A percentile compares a stretch with the other conserved stretches of the same genome.
Evolutionary conservation across 2,797 vertebrate species (phyloP).

Genomic region (Hipposideros larvatus): DNA sequence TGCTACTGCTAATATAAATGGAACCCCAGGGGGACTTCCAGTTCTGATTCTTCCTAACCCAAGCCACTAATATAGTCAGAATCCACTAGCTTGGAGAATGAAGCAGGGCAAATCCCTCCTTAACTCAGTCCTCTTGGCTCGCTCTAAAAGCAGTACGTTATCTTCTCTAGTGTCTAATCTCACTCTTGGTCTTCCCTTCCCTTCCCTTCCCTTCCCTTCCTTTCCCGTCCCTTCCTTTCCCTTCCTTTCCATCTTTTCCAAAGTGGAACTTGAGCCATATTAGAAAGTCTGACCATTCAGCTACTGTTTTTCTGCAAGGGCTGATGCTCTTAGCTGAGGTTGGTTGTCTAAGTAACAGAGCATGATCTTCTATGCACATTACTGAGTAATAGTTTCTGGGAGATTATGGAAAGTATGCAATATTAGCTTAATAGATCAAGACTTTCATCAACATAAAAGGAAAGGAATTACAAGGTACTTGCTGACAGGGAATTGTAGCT

Average conservation of each 20-base stretch:
- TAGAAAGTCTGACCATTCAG: background rate
- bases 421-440: constrained; percentile 77
- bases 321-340: constrained; percentile 63
- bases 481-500: constrained; percentile 73
- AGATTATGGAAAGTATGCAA: constrained; percentile 63
- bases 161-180: background rate
- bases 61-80: constrained; percentile 30
- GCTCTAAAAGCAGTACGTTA: background rate
- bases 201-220: too few species aligned
- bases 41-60: constrained; percentile 9
- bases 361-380: constrained; percentile 2
- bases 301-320: constrained; percentile 47
- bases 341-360: constrained; percentile 68
- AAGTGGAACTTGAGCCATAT: background rate
- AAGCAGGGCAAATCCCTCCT: background rate
- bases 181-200: background rate
- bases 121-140: background rate
- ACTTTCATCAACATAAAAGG: constrained; percentile 81
- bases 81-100: background rate
- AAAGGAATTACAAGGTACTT: constrained; percentile 79
- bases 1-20: background rate
- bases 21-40: constrained; percentile 62
- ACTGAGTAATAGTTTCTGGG: constrained; percentile 70
- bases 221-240: background rate
- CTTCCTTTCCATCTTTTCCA: background rate